These are phyloP conservation scores for Torymus texanus DNA, from an alignment of 2,888 invertebrate genomes.

Conservation along the genomic window DNA sequence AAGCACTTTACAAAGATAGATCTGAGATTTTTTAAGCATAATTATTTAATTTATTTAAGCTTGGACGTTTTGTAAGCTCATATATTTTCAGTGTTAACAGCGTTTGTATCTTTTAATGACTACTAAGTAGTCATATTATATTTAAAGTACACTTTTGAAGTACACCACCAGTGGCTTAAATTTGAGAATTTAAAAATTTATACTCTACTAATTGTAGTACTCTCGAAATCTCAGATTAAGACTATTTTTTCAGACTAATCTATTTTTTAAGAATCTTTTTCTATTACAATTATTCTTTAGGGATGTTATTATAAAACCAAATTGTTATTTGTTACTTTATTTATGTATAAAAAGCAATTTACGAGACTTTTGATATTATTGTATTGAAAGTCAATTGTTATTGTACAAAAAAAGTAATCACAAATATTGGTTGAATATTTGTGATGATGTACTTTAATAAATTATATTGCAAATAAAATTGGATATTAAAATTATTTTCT, in stretches of 20 bases:
- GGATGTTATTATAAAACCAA: conserved; percentile 51
- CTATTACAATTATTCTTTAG: conserved; percentile 42
- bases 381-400: conserved; percentile 51
- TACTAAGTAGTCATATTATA: conserved; percentile 46
- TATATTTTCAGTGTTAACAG: conserved; percentile 28
- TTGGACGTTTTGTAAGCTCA: conserved; percentile 35
- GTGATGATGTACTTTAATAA: conserved; percentile 55
- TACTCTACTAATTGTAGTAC: conserved; percentile 8
- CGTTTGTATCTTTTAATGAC: conserved; percentile 35
- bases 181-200: conserved; percentile 36
- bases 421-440: conserved; percentile 52
- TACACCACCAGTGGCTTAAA: conserved; percentile 13
- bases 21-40: conserved; percentile 32
- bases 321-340: conserved; percentile 56
- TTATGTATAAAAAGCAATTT: conserved; percentile 54
- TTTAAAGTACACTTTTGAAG: conserved; percentile 4
- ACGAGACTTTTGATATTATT: conserved; percentile 52
- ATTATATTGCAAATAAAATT: conserved; percentile 53
- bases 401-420: conserved; percentile 40
- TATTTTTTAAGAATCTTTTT: conserved; percentile 38
- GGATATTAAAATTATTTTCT: conserved; percentile 28
- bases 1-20: conserved; percentile 46
- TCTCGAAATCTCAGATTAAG: conserved; percentile 40
- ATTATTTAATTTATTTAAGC: conserved; percentile 32
- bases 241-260: conserved; percentile 43